Conservation (phyloP, 2,797 vertebrate genomes). For the Gallinago solitaria region DNA sequence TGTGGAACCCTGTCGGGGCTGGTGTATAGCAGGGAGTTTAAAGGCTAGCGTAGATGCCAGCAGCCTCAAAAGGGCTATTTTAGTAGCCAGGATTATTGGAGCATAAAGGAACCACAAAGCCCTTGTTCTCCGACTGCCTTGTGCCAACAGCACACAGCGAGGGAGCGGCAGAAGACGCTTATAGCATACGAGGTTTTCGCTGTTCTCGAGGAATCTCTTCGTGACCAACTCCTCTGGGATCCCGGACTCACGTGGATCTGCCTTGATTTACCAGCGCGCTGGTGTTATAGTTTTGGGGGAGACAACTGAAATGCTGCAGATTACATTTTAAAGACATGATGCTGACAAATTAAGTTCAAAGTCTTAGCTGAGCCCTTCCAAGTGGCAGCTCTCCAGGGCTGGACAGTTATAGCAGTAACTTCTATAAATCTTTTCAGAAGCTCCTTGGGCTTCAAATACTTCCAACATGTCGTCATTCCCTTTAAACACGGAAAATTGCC, state of each 20-base stretch:
- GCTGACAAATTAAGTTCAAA: constrained; percentile 37
- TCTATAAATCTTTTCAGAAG: constrained; percentile 66
- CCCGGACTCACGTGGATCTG: rapidly evolving
- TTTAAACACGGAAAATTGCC: constrained; percentile 18
- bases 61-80: constrained; percentile 25
- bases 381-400: constrained; percentile 40
- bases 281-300: neutral
- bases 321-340: constrained; percentile 41
- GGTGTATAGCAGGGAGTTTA: neutral
- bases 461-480: constrained; percentile 28
- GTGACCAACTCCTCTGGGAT: neutral
- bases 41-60: neutral
- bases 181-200: neutral
- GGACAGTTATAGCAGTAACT: constrained; percentile 52
- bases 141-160: neutral
- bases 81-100: constrained; percentile 14
- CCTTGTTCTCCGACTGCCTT: neutral
- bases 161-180: neutral
- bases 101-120: constrained; percentile 36
- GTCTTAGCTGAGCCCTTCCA: constrained; percentile 18
- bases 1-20: neutral
- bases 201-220: neutral
- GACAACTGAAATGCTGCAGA: constrained; percentile 1
- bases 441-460: constrained; percentile 48
- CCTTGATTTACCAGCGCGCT: neutral